Conservation (phyloP, 2,797 vertebrate species). For the Halcyon leucocephala region DNA sequence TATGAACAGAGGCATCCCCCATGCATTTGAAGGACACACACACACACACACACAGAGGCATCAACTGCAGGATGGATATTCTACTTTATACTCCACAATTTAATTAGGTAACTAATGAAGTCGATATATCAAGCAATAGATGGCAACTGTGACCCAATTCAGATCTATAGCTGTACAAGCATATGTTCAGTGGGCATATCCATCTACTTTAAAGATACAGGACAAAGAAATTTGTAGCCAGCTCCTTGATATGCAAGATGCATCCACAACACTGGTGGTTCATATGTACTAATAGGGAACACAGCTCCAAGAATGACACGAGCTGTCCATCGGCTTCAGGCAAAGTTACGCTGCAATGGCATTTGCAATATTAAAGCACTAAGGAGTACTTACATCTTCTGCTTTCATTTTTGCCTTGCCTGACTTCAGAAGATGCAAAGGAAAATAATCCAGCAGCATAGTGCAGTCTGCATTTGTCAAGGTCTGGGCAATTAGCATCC, state of each 20-base stretch:
- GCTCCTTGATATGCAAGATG: neutral
- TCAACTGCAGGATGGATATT: neutral
- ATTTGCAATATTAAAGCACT: conserved; percentile 27
- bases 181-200: rapidly evolving
- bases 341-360: conserved; percentile 36
- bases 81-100: rapidly evolving
- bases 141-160: neutral
- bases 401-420: conserved; percentile 63
- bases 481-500: conserved; percentile 69
- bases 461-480: conserved; percentile 69
- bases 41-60: rapidly evolving
- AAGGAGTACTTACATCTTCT: conserved; percentile 27
- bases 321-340: conserved; percentile 52
- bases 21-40: rapidly evolving
- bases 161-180: neutral
- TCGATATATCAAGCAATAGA: neutral
- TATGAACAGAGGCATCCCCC: neutral
- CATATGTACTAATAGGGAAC: neutral
- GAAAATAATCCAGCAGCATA: conserved; percentile 40
- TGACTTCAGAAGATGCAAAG: conserved; percentile 60
- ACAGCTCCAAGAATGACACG: neutral
- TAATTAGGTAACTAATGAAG: neutral
- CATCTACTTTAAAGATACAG: rapidly evolving
- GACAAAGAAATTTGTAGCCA: neutral
- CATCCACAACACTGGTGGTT: neutral